Percentiles rank a stretch among this genome's conserved stretches.
These are phyloP conservation scores for Mylabris phalerata DNA, from an alignment of 1,140 invertebrate species.

Conservation along the genomic window DNA sequence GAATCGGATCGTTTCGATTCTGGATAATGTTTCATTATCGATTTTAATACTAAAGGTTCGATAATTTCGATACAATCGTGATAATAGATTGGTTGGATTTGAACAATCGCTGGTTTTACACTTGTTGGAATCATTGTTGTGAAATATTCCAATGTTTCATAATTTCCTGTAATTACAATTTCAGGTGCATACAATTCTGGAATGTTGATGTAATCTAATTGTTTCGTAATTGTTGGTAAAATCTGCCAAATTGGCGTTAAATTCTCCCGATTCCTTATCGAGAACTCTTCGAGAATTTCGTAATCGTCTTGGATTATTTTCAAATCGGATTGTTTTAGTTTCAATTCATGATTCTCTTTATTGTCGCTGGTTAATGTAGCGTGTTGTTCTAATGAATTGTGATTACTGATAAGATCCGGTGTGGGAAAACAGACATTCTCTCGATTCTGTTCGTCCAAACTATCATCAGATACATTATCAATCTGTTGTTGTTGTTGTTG, in stretches of 20 bases:
- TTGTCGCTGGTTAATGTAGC: too few relatives aligned
- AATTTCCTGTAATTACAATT: neutral
- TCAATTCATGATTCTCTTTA: neutral
- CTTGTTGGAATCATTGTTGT: conserved; percentile 6
- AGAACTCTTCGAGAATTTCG: neutral
- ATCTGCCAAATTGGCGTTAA: conserved; percentile 2
- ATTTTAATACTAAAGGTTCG: conserved; percentile 26
- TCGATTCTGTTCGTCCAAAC: conserved; percentile 28
- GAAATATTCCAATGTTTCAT: neutral
- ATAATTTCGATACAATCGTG: conserved; percentile 14
- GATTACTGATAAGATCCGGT: conserved; percentile 39
- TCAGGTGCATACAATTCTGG: conserved; percentile 14
- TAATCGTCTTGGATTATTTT: neutral
- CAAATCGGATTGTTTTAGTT: conserved; percentile 2
- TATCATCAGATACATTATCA: conserved; percentile 44
- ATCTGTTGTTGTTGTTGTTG: neutral
- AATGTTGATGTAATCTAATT: conserved; percentile 5
- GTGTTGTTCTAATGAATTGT: conserved; percentile 35
- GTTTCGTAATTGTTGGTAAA: conserved; percentile 1
- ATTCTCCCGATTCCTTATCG: neutral
- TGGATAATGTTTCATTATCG: conserved; percentile 20
- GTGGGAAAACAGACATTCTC: conserved; percentile 33
- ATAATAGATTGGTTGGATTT: neutral
- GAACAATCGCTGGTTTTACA: conserved; percentile 5
- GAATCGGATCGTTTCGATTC: neutral